Evolutionary conservation across 1,140 invertebrate species (phyloP).

Genomic region (Leptonema lineaticorne): DNA sequence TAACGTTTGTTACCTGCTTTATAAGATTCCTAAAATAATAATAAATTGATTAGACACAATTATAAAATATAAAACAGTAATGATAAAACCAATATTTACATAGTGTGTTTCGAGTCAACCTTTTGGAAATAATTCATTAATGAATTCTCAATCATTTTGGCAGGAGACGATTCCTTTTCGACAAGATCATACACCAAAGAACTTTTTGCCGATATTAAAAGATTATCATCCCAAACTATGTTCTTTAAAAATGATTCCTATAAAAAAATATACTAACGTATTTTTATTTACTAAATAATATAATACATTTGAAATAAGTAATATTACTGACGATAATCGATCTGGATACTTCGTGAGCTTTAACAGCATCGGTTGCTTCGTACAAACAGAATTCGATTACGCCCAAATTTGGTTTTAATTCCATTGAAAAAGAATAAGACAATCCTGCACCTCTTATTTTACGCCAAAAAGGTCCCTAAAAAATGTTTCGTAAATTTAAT

Average conservation of each 20-base stretch:
- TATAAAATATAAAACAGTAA: not conserved
- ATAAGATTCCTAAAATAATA: constrained; percentile 61
- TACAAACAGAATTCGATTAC: constrained; percentile 71
- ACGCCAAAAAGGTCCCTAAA: constrained; percentile 83
- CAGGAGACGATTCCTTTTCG: constrained; percentile 74
- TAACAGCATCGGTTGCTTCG: constrained; percentile 72
- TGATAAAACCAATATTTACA: constrained; percentile 48
- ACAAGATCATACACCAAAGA: constrained; percentile 85
- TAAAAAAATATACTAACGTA: constrained; percentile 33
- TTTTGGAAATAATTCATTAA: constrained; percentile 71
- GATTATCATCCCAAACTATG: constrained; percentile 67
- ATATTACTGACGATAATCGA: constrained; percentile 67
- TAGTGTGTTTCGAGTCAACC: constrained; percentile 68
- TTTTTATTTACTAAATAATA: not conserved
- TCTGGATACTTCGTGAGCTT: constrained; percentile 75
- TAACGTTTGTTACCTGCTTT: constrained; percentile 66
- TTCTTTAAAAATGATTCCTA: constrained; percentile 68
- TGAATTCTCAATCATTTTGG: constrained; percentile 69
- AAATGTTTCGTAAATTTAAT: no score
- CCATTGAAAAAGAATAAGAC: constrained; percentile 76
- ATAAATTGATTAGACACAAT: not conserved
- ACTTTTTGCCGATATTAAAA: constrained; percentile 81
- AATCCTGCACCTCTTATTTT: constrained; percentile 81
- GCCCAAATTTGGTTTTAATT: constrained; percentile 65
- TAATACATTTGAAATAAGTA: not conserved